Conservation (phyloP, 2,797 vertebrate species). For the Perodicticus potto region DNA sequence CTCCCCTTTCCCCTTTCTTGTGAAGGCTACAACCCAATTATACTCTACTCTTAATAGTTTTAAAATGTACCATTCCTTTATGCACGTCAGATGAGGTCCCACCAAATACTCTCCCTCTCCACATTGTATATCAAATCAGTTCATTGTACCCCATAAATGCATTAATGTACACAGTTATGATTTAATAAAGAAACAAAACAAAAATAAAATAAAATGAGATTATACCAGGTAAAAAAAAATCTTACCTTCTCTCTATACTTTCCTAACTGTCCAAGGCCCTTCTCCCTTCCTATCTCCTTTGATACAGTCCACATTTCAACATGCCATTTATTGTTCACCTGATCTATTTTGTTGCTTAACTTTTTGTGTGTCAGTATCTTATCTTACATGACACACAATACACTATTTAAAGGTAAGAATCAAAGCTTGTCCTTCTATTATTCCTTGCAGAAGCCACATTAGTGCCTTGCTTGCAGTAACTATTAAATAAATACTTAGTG, state of each 20-base stretch:
- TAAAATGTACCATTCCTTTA: no score
- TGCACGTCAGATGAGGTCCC: no score
- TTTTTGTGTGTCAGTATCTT: neutral
- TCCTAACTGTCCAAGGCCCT: neutral
- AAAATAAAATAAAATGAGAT: no score
- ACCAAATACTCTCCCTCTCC: no score
- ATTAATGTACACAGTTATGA: no score
- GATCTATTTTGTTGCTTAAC: neutral
- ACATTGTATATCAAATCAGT: no score
- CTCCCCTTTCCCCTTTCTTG: no score
- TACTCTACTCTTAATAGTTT: no score
- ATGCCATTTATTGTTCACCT: neutral
- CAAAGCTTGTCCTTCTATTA: neutral
- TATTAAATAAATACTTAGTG: constrained; percentile 39
- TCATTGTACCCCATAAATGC: no score
- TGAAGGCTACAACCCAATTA: no score
- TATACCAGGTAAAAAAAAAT: neutral
- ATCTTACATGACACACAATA: neutral
- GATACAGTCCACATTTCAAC: neutral
- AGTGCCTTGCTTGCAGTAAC: constrained; percentile 45
- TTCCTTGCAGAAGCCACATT: constrained; percentile 43
- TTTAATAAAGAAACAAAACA: no score
- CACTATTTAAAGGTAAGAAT: neutral
- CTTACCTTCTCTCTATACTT: neutral
- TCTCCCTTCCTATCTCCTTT: neutral